A percentile compares a stretch with the other conserved stretches of the same genome.
These are phyloP conservation scores for Nemotelus nigrinus DNA, from an alignment of 2,888 invertebrate species.

Conservation along the genomic window DNA sequence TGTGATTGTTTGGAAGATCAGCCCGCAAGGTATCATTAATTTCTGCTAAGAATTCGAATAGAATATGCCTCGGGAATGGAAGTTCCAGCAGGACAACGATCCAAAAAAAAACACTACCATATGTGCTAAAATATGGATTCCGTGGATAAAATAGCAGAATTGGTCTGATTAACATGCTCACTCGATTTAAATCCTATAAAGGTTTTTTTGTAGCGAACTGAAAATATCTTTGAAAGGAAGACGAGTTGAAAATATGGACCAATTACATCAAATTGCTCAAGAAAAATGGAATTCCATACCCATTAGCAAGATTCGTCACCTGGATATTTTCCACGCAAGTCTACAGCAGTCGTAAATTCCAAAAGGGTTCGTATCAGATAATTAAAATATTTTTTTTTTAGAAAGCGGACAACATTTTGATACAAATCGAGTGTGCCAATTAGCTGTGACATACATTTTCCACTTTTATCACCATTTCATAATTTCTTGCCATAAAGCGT, in stretches of 20 bases:
- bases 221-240: background rate
- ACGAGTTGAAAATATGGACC: background rate
- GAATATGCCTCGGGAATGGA: background rate
- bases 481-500: no score
- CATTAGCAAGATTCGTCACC: background rate
- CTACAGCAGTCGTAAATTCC: no score
- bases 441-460: no score
- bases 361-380: no score
- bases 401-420: no score
- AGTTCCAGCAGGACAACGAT: constrained; percentile 10
- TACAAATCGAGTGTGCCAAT: no score
- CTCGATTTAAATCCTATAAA: background rate
- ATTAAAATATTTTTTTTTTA: no score
- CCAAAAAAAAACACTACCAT: background rate
- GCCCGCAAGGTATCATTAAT: constrained; percentile 10
- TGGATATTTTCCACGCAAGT: background rate
- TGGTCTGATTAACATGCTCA: background rate
- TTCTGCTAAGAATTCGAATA: background rate
- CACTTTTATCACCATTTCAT: no score
- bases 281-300: background rate
- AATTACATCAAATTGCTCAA: background rate
- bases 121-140: no score
- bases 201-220: no score
- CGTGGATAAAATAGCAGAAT: background rate
- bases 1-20: background rate